These are phyloP conservation scores for Uria lomvia DNA, from an alignment of 2,113 vertebrate genomes.

Conservation along the genomic window DNA sequence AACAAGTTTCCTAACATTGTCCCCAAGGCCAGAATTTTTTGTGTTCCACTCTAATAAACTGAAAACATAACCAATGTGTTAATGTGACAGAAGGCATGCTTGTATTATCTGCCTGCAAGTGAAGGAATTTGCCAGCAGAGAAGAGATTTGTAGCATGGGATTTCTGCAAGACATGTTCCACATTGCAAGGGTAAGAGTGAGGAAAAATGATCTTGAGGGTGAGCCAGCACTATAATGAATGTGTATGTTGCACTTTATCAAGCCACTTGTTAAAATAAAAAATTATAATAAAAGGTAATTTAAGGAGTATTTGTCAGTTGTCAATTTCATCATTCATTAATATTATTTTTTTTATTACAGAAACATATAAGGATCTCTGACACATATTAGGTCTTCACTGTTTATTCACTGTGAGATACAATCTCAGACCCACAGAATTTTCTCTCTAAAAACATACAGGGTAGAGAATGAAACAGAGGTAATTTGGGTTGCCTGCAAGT, in stretches of 20 bases:
- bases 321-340: neutral
- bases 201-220: neutral
- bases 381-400: neutral
- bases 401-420: neutral
- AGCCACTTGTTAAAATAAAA: neutral
- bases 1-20: neutral
- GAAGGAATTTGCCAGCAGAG: neutral
- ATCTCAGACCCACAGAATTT: neutral
- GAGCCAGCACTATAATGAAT: neutral
- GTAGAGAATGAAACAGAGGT: neutral
- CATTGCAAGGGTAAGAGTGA: neutral
- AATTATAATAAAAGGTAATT: neutral
- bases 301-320: neutral
- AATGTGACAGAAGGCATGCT: neutral
- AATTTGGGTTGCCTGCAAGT: neutral
- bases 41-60: neutral
- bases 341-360: neutral
- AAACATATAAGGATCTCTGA: neutral
- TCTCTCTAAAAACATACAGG: neutral
- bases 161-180: neutral
- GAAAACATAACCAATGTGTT: neutral
- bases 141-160: neutral
- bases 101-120: neutral
- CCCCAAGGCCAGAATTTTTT: neutral
- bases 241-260: neutral